Base-by-base conservation (phyloP, 2,113 vertebrate genomes). In the Anolis sagrei region DNA sequence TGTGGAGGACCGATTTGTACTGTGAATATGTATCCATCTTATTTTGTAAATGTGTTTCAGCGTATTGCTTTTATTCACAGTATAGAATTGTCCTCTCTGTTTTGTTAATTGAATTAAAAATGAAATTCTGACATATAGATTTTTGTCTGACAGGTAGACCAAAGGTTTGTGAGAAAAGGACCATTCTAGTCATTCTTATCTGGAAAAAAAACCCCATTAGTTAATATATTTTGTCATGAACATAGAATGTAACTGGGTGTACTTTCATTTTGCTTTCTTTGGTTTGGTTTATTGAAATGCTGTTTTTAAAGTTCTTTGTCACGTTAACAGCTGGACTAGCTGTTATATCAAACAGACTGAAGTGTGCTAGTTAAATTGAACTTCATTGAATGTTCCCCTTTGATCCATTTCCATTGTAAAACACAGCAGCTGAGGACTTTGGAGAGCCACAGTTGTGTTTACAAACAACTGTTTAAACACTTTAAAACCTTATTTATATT, bases 381-480 rank as follows among this genome's bases (percentile, higher is more conserved):
- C 9, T 68, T 90, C 81, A 79, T 34, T 70, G 66, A 86, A 66
- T 70, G 0, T 68, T 64, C 88, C 54, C 23, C 27, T 5, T 89
- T 88, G 76, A 91, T 87, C 8, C 0, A 9, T 74, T 51, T 81
- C 39, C 79, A 48, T 84, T 90, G 85, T 85, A 83, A 92, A 89
- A 39, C 18, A 27, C 74, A 78, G 64, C 51, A 44, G 27, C 75
- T 48, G 48, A 79, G 70, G 76, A 74, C 18, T 32, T 61, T 87
- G 79, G 58, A 76, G 79, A 79, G 18, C 76, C 1, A 1, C 72
- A 19, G 66, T 77, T 84, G 74, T 82, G 3, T 9, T 69, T 79
- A 44, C 73, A 85, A 10, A 25, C 61, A n/a, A 34, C 62, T 82
- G 39, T 44, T 86, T 85, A 51, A 69, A 70, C 84, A 58, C 62